phyloP scores from a whole-genome alignment of 2,113 vertebrate species.

The Corydoras sp. region DNA sequence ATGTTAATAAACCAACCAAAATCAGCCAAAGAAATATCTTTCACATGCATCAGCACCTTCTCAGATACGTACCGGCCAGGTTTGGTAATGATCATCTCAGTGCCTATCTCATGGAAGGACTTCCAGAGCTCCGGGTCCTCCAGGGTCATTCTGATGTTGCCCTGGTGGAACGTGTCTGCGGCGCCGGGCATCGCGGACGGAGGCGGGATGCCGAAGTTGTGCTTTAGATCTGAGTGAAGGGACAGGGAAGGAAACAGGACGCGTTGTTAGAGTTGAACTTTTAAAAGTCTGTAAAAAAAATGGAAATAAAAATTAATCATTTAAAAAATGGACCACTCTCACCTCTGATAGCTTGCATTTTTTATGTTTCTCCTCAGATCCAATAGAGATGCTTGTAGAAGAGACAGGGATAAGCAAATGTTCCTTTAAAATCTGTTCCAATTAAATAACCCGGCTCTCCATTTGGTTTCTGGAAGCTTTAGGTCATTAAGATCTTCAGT shows the following conservation, averaged over 20 bases:
- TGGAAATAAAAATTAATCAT: too few species aligned
- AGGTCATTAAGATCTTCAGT: constrained; percentile 20
- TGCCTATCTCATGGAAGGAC: constrained; percentile 78
- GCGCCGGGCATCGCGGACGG: constrained; percentile 54
- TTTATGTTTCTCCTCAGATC: constrained; percentile 22
- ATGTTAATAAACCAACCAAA: not conserved
- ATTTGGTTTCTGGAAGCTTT: constrained; percentile 10
- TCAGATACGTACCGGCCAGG: constrained; percentile 70
- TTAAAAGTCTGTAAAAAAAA: too few species aligned
- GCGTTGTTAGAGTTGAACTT: too few species aligned
- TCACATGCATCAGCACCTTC: too few species aligned
- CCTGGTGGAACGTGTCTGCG: constrained; percentile 65
- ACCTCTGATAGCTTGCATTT: constrained; percentile 71
- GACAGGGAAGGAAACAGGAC: too few species aligned
- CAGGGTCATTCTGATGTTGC: constrained; percentile 71
- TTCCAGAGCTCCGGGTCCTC: constrained; percentile 82
- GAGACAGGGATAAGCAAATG: not conserved
- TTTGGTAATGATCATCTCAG: constrained; percentile 92
- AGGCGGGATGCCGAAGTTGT: constrained; percentile 62
- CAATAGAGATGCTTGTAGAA: not conserved
- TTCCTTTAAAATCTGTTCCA: not conserved
- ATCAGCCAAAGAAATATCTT: too few species aligned
- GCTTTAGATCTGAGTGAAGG: constrained; percentile 63
- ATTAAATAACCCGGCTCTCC: constrained; percentile 17
- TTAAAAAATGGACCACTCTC: constrained; percentile 28